Percentiles rank a stretch among this genome's conserved stretches.
phyloP scores from a whole-genome alignment of 92 coral and sea anemone species.

The Hydrozoanthus gracilis region DNA sequence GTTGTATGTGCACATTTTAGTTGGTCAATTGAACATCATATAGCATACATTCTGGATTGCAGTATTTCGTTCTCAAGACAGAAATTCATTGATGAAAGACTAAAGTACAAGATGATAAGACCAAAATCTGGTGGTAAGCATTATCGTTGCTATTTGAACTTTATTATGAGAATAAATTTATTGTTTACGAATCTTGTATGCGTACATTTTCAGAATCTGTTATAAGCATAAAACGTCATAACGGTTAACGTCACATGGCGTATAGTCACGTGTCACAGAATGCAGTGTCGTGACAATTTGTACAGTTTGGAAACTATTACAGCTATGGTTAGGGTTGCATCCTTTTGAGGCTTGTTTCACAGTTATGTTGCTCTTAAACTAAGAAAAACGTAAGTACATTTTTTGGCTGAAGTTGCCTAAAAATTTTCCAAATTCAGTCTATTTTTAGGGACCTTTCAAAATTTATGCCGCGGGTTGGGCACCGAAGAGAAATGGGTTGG shows the following conservation, averaged over 20 bases:
- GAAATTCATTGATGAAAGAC: not conserved
- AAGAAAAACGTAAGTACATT: conserved; percentile 2
- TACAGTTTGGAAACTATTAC: conserved; percentile 32
- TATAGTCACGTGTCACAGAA: not conserved
- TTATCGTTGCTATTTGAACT: conserved; percentile 1
- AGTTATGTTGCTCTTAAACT: conserved; percentile 3
- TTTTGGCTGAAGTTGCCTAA: conserved; percentile 5
- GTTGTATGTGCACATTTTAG: conserved; percentile 32
- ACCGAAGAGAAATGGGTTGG: not conserved
- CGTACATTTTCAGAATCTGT: conserved; percentile 36
- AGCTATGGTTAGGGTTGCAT: conserved; percentile 4
- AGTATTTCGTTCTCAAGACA: conserved; percentile 19
- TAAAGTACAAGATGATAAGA: not conserved
- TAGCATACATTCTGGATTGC: conserved; percentile 14
- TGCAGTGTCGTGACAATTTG: no score
- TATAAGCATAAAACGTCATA: not conserved
- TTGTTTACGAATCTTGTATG: conserved; percentile 26
- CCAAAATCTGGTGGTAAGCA: conserved; percentile 3
- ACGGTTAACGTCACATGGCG: not conserved
- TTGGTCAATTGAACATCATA: conserved; percentile 10
- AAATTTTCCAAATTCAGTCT: conserved; percentile 2
- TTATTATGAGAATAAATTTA: conserved; percentile 7
- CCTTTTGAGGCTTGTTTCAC: conserved; percentile 4
- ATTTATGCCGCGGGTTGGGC: conserved; percentile 5
- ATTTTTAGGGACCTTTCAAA: not conserved